phyloP scores from a whole-genome alignment of 2,888 invertebrate genomes.

The Diploptera punctata region DNA sequence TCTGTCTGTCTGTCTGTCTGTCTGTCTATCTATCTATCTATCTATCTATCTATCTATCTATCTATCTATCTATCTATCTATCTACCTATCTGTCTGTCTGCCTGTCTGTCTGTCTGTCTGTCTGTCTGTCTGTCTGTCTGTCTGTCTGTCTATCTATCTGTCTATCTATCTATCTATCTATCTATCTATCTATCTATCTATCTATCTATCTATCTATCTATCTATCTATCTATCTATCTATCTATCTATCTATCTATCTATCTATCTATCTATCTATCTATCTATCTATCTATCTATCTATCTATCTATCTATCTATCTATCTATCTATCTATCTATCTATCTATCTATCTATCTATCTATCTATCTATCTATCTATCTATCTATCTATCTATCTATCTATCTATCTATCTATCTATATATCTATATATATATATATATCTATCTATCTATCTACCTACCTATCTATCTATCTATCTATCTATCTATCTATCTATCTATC shows the following conservation, averaged over 20 bases:
- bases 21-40: too few relatives aligned
- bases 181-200: neutral
- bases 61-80: too few relatives aligned
- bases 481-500: neutral
- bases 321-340: neutral
- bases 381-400: neutral
- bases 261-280: neutral
- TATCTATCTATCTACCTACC: too few relatives aligned
- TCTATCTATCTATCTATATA: too few relatives aligned
- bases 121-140: neutral
- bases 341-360: neutral
- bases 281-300: neutral
- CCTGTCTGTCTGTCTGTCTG: too few relatives aligned
- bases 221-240: neutral
- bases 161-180: constrained; percentile 1
- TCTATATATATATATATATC: too few relatives aligned
- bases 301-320: neutral
- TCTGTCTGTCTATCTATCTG: neutral
- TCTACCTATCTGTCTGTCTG: too few relatives aligned
- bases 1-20: neutral
- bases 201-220: neutral
- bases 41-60: neutral
- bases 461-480: too few relatives aligned
- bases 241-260: neutral
- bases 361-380: neutral